Conservation (phyloP, 2,888 invertebrate species). For the Eristalis pertinax region DNA sequence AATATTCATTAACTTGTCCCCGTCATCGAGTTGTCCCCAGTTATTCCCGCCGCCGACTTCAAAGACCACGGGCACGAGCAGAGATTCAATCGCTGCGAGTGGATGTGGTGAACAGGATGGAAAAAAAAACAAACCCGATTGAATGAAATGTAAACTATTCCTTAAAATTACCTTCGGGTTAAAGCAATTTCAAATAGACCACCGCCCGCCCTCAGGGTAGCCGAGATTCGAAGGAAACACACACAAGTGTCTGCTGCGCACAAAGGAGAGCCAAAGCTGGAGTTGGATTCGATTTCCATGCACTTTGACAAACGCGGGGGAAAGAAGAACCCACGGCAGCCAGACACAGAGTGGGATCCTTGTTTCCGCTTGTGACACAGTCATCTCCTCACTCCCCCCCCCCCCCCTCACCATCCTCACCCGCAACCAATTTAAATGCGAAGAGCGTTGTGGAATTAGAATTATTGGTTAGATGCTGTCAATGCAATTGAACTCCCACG, state of each 20-base stretch:
- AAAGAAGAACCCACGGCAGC: background rate
- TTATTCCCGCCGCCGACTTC: background rate
- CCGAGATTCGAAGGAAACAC: slow-evolving; percentile 10
- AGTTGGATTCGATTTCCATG: slow-evolving; percentile 30
- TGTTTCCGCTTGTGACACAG: slow-evolving; percentile 11
- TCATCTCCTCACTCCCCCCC: too few relatives aligned
- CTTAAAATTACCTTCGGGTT: slow-evolving; percentile 34
- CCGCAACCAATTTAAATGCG: slow-evolving; percentile 23
- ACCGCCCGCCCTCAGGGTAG: background rate
- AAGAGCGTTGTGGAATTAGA: slow-evolving; percentile 27
- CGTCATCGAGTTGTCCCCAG: slow-evolving; percentile 1
- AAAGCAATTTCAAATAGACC: slow-evolving; percentile 45
- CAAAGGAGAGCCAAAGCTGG: background rate
- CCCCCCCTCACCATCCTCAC: background rate
- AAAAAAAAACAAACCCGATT: slow-evolving; percentile 6
- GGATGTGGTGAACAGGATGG: background rate
- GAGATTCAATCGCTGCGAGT: background rate
- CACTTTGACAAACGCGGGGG: background rate
- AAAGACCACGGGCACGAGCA: background rate
- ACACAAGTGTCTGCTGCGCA: background rate
- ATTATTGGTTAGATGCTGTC: slow-evolving; percentile 1
- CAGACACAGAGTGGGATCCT: slow-evolving; percentile 16
- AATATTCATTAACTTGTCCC: slow-evolving; percentile 36
- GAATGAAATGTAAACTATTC: slow-evolving; percentile 51
- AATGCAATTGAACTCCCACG: background rate